A percentile compares a stretch with the other conserved stretches of the same genome.
Evolutionary conservation across 2,888 invertebrate genomes (phyloP).

Genomic region (Cerceris rybyensis): DNA sequence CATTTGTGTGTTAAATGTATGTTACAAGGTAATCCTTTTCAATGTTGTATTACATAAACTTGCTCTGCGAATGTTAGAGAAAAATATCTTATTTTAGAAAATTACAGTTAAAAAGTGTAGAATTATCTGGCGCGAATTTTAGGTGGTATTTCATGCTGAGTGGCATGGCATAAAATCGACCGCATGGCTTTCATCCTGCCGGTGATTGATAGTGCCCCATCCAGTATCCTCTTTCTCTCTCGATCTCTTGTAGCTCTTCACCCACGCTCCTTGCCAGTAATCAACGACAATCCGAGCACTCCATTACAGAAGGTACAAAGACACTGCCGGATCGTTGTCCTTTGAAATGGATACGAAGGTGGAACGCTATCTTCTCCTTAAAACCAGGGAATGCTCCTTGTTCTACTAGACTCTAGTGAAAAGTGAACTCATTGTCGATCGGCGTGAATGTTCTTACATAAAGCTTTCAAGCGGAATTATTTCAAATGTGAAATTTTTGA

Average conservation of each 20-base stretch:
- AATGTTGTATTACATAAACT: too few species aligned
- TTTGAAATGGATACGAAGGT: constrained; percentile 70
- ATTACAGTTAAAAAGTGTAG: too few species aligned
- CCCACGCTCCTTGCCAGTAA: constrained; percentile 69
- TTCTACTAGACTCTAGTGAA: constrained; percentile 43
- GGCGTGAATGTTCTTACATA: constrained; percentile 20
- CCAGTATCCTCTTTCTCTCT: constrained; percentile 65
- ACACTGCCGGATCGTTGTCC: constrained; percentile 73
- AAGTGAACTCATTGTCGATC: constrained; percentile 23
- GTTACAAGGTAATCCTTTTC: too few species aligned
- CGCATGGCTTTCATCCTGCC: constrained; percentile 70
- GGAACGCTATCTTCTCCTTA: constrained; percentile 43
- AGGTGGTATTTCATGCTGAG: constrained; percentile 62
- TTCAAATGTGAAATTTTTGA: not conserved
- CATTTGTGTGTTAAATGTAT: too few species aligned
- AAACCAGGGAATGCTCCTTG: constrained; percentile 58
- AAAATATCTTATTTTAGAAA: too few species aligned
- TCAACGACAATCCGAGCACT: constrained; percentile 75
- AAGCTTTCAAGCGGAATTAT: constrained; percentile 20
- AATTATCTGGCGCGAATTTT: constrained; percentile 49
- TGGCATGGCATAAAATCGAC: constrained; percentile 68
- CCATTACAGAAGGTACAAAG: constrained; percentile 75
- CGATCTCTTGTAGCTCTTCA: constrained; percentile 55
- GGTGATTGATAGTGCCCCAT: constrained; percentile 74
- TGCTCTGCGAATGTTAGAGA: too few species aligned